Evolutionary conservation across 2,113 vertebrate species (phyloP).

Genomic region (Emberiza fucata): DNA sequence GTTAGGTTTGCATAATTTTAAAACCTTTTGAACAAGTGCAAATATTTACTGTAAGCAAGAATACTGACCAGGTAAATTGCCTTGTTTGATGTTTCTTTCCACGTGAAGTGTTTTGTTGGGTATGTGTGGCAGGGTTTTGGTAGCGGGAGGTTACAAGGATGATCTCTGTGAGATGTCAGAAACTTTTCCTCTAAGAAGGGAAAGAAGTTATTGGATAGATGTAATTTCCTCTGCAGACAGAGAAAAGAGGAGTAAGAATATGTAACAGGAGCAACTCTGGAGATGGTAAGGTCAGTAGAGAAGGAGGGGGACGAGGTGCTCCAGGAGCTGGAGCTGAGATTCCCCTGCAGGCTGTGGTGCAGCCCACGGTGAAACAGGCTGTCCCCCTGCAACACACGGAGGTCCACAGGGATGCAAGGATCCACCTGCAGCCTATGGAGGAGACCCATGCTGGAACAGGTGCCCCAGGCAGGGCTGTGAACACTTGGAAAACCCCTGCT

Average conservation of each 20-base stretch:
- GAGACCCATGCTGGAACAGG: background rate
- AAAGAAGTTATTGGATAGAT: background rate
- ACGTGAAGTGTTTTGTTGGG: fast-evolving
- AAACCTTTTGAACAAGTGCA: background rate
- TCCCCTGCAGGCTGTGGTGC: background rate
- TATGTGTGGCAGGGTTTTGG: background rate
- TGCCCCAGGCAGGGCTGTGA: background rate
- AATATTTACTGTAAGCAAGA: background rate
- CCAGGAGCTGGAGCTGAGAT: background rate
- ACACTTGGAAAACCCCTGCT: background rate
- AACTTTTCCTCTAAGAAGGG: background rate
- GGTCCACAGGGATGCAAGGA: background rate
- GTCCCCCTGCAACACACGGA: background rate
- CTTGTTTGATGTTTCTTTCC: background rate
- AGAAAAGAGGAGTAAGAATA: background rate
- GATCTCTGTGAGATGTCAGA: background rate
- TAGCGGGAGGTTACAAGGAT: background rate
- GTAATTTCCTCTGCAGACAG: background rate
- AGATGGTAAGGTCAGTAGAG: background rate
- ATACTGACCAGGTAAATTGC: background rate
- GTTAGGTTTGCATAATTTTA: background rate
- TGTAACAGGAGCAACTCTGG: background rate
- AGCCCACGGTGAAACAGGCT: background rate
- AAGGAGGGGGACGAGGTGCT: background rate
- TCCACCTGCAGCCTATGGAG: background rate